A percentile compares a stretch with the other conserved stretches of the same genome.
phyloP scores from a whole-genome alignment of 2,113 vertebrate genomes.

The Phylloscopus whistleri region DNA sequence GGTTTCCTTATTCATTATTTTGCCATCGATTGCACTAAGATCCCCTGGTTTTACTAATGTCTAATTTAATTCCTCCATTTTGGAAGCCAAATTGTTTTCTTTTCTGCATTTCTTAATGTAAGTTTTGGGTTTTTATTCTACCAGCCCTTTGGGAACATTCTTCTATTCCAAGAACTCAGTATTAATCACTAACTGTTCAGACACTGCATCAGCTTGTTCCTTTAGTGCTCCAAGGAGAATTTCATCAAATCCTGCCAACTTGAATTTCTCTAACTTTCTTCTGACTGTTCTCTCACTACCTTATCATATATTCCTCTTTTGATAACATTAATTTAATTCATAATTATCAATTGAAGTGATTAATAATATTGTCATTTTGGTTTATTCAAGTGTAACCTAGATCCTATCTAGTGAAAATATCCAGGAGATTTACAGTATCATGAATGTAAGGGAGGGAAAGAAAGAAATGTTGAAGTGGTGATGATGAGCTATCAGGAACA shows the following conservation, averaged over 20 bases:
- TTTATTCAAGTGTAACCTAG: background rate
- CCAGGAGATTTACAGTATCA: background rate
- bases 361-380: background rate
- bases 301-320: background rate
- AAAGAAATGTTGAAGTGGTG: background rate
- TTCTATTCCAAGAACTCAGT: background rate
- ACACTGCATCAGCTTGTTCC: background rate
- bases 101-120: background rate
- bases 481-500: constrained; percentile 18
- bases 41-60: fast-evolving
- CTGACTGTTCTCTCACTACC: background rate
- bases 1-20: background rate
- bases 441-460: background rate
- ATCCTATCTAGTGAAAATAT: background rate
- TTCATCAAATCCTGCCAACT: background rate
- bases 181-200: background rate
- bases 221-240: background rate
- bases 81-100: background rate
- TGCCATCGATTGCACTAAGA: background rate
- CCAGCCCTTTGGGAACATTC: background rate
- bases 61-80: background rate
- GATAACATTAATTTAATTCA: background rate
- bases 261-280: background rate
- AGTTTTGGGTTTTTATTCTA: background rate
- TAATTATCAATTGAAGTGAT: background rate